Evolutionary conservation across 2,797 vertebrate genomes (phyloP).

Genomic region (Gila robusta): DNA sequence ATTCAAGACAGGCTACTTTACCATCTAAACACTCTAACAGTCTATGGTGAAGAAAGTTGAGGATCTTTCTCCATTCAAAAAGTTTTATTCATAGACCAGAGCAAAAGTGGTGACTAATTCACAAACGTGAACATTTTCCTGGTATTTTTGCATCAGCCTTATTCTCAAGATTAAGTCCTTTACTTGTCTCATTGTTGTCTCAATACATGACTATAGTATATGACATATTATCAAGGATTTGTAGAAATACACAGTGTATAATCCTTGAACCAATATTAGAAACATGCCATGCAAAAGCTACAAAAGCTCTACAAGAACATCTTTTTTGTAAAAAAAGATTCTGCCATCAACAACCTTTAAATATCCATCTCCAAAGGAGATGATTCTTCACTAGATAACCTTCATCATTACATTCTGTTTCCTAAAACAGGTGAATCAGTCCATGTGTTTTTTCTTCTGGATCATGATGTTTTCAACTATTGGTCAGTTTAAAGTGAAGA

Average conservation of each 20-base stretch:
- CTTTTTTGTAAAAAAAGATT: neutral
- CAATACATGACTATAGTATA: neutral
- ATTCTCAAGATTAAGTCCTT: neutral
- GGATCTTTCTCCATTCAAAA: neutral
- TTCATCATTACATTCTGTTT: conserved; percentile 5
- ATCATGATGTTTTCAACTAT: neutral
- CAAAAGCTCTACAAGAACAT: neutral
- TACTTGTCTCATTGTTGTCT: neutral
- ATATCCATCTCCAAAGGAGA: neutral
- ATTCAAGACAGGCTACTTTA: neutral
- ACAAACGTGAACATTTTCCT: neutral
- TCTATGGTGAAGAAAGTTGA: neutral
- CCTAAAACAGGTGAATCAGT: neutral
- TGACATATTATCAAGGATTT: conserved; percentile 3
- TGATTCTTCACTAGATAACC: conserved; percentile 13
- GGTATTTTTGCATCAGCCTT: neutral
- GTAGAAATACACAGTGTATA: neutral
- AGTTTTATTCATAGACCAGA: neutral
- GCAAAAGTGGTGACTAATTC: neutral
- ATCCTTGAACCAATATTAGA: neutral
- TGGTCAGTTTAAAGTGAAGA: neutral
- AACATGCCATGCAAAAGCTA: neutral
- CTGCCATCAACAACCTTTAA: neutral
- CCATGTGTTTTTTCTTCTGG: neutral
- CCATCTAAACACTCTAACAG: neutral